These are phyloP conservation scores for Lepisosteus osseus DNA, from an alignment of 2,113 vertebrate species.

Conservation along the genomic window DNA sequence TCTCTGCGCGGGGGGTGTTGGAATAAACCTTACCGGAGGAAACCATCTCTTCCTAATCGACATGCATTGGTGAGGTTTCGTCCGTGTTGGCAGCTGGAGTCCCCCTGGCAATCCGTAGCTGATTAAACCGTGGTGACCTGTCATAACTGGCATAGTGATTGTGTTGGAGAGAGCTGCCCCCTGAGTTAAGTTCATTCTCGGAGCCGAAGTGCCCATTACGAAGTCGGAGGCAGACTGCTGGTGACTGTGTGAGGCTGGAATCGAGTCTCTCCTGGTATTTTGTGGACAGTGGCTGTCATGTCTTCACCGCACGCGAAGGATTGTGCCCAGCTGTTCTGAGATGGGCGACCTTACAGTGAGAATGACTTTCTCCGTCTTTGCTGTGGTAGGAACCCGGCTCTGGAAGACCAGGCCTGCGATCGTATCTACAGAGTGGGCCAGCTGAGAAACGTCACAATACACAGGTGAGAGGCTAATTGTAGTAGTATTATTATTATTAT, in stretches of 20 bases:
- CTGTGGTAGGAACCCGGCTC: constrained; percentile 83
- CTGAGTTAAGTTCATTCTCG: background rate
- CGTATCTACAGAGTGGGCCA: constrained; percentile 93
- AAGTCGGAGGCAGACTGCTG: background rate
- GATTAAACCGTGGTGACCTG: background rate
- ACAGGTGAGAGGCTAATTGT: constrained; percentile 66
- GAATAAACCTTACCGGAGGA: constrained; percentile 88
- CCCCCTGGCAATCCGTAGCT: no score
- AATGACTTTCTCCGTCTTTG: background rate
- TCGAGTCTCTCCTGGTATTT: background rate
- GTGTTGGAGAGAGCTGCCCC: constrained; percentile 15
- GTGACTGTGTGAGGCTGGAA: background rate
- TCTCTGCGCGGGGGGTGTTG: constrained; percentile 87
- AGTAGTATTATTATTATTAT: background rate
- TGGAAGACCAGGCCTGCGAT: constrained; percentile 95
- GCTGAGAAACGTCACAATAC: constrained; percentile 82
- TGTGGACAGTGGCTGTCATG: no score
- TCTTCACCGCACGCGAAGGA: no score
- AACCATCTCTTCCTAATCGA: constrained; percentile 96
- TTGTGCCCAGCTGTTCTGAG: no score
- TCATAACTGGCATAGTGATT: background rate
- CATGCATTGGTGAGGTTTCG: constrained; percentile 87
- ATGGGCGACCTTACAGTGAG: background rate
- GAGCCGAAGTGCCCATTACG: background rate
- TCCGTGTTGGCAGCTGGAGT: background rate